Evolutionary conservation across 2,113 vertebrate genomes (phyloP), one percentile per base, ranked within the genome.

Genomic region (Burhinus bistriatus): DNA sequence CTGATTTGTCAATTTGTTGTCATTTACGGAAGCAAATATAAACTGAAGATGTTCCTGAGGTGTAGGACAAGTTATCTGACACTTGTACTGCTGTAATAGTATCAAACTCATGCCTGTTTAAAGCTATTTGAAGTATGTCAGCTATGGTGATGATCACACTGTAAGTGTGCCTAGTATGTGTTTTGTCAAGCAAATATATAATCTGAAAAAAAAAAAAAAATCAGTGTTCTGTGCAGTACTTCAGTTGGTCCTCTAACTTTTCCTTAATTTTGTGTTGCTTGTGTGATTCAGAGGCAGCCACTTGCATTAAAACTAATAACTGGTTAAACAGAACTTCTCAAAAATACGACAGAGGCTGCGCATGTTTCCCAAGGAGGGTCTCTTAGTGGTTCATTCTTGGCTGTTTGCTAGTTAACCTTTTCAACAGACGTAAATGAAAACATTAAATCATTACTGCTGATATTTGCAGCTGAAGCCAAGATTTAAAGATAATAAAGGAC

Each of bases 401-500:
- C 66, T 4, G 4, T 49, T 73, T 89, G 71, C 89, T 95, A 29
- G 38, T 95, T 92, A 77, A 93, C 83, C 91, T 95, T 90, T 95
- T 70, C 68, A 83, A 16, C 86, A 70, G 59, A 12, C 4, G 7
- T 14, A 69, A 92, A 62, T 70, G 86, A 78, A 90, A 95, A 59
- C 25, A 27, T 90, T 81, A 84, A 95, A 75, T 91, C 72, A 45
- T 84, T 89, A 45, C 76, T 94, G 83, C 72, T 95, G 72, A 12
- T 91, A 45, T 11, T 95, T 5, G 2, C 58, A 54, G 76, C 21
- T 58, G 89, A 83, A 92, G 55, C 62, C 30, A 83, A 87, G 79
- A 83, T 88, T 76, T 80, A 54, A 40, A 45, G 86, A 36, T 70
- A 70, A 65, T 54, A 22, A 66, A 71, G 64, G 21, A 61, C 58